phyloP scores from a whole-genome alignment of 2,888 invertebrate genomes.

The Diadegma fenestrale region DNA sequence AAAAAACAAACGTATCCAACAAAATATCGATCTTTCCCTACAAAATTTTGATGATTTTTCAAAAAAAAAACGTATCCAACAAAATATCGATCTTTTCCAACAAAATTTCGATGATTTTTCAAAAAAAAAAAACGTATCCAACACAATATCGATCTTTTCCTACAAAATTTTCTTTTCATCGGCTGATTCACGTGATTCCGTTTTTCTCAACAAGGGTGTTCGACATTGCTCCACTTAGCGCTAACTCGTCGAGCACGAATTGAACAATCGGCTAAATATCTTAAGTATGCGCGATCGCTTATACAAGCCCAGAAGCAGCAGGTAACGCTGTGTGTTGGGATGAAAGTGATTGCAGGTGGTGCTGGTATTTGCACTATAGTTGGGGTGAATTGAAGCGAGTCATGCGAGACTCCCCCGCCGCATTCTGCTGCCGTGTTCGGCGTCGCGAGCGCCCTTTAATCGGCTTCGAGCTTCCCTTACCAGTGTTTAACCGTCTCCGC shows the following conservation, averaged over 20 bases:
- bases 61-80: no score
- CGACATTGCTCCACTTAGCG: background rate
- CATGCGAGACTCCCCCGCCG: constrained; percentile 72
- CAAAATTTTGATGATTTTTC: no score
- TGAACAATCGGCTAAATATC: constrained; percentile 50
- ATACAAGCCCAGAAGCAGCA: background rate
- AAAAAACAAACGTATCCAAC: no score
- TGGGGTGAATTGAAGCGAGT: constrained; percentile 78
- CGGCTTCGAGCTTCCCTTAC: constrained; percentile 66
- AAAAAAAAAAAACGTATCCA: no score
- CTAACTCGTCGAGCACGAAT: constrained; percentile 36
- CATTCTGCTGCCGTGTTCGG: constrained; percentile 57
- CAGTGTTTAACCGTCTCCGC: constrained; percentile 44
- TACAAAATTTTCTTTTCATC: no score
- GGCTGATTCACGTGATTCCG: no score
- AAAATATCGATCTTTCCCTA: no score
- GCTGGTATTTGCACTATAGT: constrained; percentile 76
- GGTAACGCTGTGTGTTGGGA: constrained; percentile 29
- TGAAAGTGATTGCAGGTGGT: constrained; percentile 48
- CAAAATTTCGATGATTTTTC: no score
- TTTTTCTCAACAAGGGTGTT: no score
- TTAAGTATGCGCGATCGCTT: constrained; percentile 39
- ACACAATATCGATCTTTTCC: no score
- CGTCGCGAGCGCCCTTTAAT: constrained; percentile 75
- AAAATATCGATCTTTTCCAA: no score